phyloP scores from a whole-genome alignment of 2,888 invertebrate species.

The Agrochola lota region DNA sequence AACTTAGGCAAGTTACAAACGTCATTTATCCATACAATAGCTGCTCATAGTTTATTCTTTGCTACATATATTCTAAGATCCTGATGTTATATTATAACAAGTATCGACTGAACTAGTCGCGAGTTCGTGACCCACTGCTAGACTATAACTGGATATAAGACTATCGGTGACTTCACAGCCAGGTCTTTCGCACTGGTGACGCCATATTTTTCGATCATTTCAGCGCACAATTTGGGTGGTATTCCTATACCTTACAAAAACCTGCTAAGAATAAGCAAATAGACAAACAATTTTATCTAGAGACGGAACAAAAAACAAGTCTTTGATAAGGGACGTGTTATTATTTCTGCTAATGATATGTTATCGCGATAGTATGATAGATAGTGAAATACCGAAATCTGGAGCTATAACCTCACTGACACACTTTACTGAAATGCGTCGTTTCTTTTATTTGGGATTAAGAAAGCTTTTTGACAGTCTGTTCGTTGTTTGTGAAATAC shows the following conservation, averaged over 20 bases:
- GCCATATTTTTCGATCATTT: neutral
- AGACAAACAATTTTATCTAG: conserved; percentile 55
- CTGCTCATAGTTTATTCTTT: neutral
- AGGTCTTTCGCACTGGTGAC: neutral
- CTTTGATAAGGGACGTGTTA: conserved; percentile 46
- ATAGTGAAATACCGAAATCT: conserved; percentile 49
- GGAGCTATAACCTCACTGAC: conserved; percentile 63
- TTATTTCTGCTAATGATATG: conserved; percentile 60
- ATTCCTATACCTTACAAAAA: conserved; percentile 28
- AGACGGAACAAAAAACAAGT: conserved; percentile 55
- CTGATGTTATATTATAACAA: neutral
- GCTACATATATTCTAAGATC: neutral
- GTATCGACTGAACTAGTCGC: neutral
- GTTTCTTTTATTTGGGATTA: conserved; percentile 39
- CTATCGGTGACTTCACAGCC: conserved; percentile 25
- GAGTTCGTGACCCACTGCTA: neutral
- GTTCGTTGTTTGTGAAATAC: conserved; percentile 22
- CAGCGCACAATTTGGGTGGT: conserved; percentile 11
- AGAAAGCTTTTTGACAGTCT: conserved; percentile 24
- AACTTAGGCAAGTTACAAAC: neutral
- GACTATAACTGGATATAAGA: neutral
- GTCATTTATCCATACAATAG: neutral
- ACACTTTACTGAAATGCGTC: conserved; percentile 58
- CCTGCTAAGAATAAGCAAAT: conserved; percentile 37
- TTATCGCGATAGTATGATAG: conserved; percentile 50